A percentile compares a stretch with the other conserved stretches of the same genome.
These are phyloP conservation scores for Drosophila yooni DNA, from an alignment of 2,888 invertebrate species.

Conservation along the genomic window DNA sequence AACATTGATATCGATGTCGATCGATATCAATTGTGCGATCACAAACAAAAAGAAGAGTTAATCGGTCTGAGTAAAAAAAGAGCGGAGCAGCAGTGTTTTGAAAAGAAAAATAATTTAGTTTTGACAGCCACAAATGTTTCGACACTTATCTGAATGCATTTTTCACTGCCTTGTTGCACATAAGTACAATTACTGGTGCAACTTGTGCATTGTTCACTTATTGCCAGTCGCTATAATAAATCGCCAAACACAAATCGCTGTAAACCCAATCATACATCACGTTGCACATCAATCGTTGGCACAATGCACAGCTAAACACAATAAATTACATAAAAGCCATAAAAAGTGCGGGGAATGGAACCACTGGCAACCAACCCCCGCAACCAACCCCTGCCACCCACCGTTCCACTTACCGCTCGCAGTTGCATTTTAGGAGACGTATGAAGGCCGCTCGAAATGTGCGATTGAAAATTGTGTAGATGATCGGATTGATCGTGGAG, in stretches of 20 bases:
- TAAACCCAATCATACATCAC: conserved; percentile 75
- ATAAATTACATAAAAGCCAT: conserved; percentile 38
- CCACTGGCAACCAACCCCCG: not conserved
- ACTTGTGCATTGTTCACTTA: conserved; percentile 21
- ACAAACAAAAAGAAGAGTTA: no score
- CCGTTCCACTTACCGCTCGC: conserved; percentile 88
- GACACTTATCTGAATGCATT: not conserved
- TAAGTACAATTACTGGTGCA: conserved; percentile 33
- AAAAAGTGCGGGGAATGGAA: not conserved
- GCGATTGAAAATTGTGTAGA: conserved; percentile 96
- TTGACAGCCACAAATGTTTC: not conserved
- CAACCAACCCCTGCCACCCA: not conserved
- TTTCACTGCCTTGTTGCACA: not conserved
- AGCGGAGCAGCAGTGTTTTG: no score
- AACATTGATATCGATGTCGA: no score
- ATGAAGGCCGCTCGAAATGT: conserved; percentile 95
- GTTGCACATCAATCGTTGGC: conserved; percentile 63
- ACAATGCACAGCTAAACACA: conserved; percentile 23
- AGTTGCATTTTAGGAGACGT: conserved; percentile 90
- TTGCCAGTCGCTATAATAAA: conserved; percentile 29
- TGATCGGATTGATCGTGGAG: conserved; percentile 96
- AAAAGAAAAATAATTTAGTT: no score
- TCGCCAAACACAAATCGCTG: conserved; percentile 36
- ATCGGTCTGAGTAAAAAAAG: no score
- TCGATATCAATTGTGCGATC: no score